Evolutionary conservation across 2,888 invertebrate species (phyloP).

Genomic region (Ophraella communa): DNA sequence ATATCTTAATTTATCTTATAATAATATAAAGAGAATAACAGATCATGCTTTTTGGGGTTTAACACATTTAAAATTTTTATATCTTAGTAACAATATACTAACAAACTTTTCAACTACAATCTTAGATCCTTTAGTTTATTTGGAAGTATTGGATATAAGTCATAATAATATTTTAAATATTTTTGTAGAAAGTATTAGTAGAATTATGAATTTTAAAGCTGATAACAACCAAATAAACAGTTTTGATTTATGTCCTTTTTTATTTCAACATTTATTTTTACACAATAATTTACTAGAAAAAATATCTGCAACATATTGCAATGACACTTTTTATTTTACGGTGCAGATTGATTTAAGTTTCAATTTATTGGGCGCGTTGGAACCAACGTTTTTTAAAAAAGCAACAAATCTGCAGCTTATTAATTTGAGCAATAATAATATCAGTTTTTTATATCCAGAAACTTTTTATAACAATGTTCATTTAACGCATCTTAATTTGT

Average conservation of each 20-base stretch:
- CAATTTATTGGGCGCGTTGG: constrained; percentile 11
- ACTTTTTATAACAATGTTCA: constrained; percentile 11
- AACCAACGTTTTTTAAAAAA: constrained; percentile 1
- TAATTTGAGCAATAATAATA: constrained; percentile 23
- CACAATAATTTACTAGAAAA: no score
- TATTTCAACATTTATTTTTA: no score
- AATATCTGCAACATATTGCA: no score
- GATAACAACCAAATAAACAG: no score
- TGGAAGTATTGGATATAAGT: background rate
- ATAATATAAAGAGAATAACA: background rate
- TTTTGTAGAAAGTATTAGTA: no score
- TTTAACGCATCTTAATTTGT: constrained; percentile 22
- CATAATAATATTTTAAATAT: background rate
- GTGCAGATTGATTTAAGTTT: constrained; percentile 21
- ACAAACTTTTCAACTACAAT: background rate
- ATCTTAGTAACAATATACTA: background rate
- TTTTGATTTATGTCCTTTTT: no score
- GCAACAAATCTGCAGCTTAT: constrained; percentile 6
- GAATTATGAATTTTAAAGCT: no score
- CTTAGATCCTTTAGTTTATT: background rate
- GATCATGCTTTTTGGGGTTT: background rate
- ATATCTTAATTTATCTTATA: background rate
- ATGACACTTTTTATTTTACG: no score
- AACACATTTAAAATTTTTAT: background rate
- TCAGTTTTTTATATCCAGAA: constrained; percentile 10